A percentile compares a stretch with the other conserved stretches of the same genome.
Conservation (phyloP, 2,797 vertebrate species). For the Microtus californicus region DNA sequence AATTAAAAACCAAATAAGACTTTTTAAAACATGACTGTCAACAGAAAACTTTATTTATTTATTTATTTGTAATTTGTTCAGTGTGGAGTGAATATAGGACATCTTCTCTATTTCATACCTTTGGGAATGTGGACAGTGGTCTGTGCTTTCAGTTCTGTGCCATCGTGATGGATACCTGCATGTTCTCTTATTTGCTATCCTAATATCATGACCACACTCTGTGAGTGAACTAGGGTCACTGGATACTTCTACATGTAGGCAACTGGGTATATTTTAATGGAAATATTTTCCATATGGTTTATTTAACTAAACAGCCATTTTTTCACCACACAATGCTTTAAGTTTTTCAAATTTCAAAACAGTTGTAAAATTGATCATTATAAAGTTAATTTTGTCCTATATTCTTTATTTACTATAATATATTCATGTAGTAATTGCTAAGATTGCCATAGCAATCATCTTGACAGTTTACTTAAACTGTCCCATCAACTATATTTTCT, state of each 20-base stretch:
- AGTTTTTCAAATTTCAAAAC: background rate
- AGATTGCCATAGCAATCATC: background rate
- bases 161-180: background rate
- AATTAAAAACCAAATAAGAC: background rate
- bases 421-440: background rate
- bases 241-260: background rate
- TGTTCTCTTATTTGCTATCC: background rate
- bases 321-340: background rate
- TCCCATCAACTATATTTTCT: background rate
- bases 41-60: background rate
- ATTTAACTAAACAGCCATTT: slow-evolving; percentile 17
- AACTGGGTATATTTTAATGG: background rate
- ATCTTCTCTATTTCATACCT: background rate
- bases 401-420: background rate
- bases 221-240: background rate
- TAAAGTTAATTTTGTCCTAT: background rate
- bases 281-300: background rate
- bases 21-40: background rate
- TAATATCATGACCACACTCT: background rate
- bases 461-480: background rate
- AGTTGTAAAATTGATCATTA: slow-evolving; percentile 10
- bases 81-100: slow-evolving; percentile 24
- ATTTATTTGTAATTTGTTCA: background rate
- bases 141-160: background rate
- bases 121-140: slow-evolving; percentile 24